Evolutionary conservation across 1,140 invertebrate genomes (phyloP), one percentile per base, ranked within the genome.

Genomic region (Drosophila bipectinata): DNA sequence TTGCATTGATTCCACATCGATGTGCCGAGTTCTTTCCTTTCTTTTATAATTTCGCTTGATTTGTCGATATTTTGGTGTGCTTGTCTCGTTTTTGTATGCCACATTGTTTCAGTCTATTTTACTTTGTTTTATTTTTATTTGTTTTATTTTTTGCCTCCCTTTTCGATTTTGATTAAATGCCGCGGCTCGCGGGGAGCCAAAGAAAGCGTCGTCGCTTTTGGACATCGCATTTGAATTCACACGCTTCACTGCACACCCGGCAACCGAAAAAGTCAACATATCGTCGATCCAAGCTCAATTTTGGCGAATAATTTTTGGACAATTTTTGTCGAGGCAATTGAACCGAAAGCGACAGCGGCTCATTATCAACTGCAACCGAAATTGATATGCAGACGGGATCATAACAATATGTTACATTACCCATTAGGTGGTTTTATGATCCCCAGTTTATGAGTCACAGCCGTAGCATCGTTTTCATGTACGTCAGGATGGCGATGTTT

Each of bases 31-130:
- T 87, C 75, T 87, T 81, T 64, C 66, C 61, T 82, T 88, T 82
- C 75, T 87, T 83, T 88, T 87, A 85, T 81, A 81, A 85, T 87
- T 85, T 87, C 73, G 75, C 59, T 82, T 87, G 82, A 87, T 87
- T 87, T 82, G 80, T 77, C 77, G 73, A 57, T 82, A 82, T 82
- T 82, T 82, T 81, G 49, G 82, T 82, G 73, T 81, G 80, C 73
- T 85, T 71, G 54, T 63, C 58, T 87, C 62, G 67, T 82, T 84
- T 79, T 57, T 37, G 53, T 62, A 55, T 61, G 63, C 45, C 55
- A 54, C 59, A 73, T 72, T 58, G 54, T 69, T 52, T 52, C 24
- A 18, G 63, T 67, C 64, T 56, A 47, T 15, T 47, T 21, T 30
- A 30, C 60, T 53, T 47, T 48, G 47, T 48, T 53, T 53, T 45